These are phyloP conservation scores for Lochmaea crataegi DNA, from an alignment of 2,888 invertebrate genomes.

Conservation along the genomic window DNA sequence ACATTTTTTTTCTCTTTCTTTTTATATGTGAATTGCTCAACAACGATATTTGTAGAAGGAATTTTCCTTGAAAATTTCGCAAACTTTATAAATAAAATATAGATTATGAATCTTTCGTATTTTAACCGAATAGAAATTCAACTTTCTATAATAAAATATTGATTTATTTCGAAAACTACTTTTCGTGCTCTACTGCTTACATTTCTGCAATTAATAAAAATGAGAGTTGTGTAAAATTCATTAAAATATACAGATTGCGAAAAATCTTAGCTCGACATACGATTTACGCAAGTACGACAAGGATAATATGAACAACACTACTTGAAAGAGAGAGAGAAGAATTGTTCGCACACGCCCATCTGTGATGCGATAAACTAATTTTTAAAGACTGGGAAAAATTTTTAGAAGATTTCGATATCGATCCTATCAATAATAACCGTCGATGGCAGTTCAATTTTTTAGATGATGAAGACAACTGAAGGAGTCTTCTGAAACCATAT, in stretches of 20 bases:
- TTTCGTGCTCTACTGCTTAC: conserved; percentile 10
- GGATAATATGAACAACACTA: too few species aligned
- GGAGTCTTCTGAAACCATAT: too few species aligned
- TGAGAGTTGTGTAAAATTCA: conserved; percentile 10
- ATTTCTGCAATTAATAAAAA: conserved; percentile 20
- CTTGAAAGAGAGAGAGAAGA: too few species aligned
- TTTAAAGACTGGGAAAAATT: too few species aligned
- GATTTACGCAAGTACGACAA: too few species aligned
- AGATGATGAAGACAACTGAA: too few species aligned
- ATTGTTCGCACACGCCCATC: too few species aligned
- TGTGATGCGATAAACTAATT: too few species aligned
- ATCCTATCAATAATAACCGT: too few species aligned
- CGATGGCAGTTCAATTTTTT: too few species aligned
- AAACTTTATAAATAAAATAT: conserved; percentile 17
- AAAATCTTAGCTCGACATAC: too few species aligned
- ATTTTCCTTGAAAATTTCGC: conserved; percentile 25
- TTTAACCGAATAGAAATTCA: conserved; percentile 12
- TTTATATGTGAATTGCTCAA: conserved; percentile 10
- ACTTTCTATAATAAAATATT: conserved; percentile 1
- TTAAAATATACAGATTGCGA: neutral
- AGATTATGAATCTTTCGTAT: conserved; percentile 8
- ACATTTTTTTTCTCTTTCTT: conserved; percentile 2
- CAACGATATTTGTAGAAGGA: neutral
- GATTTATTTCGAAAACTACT: conserved; percentile 15
- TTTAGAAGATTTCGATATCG: too few species aligned